Base-by-base conservation (phyloP, 2,113 vertebrate species). In the Protomyctophum bolini region DNA sequence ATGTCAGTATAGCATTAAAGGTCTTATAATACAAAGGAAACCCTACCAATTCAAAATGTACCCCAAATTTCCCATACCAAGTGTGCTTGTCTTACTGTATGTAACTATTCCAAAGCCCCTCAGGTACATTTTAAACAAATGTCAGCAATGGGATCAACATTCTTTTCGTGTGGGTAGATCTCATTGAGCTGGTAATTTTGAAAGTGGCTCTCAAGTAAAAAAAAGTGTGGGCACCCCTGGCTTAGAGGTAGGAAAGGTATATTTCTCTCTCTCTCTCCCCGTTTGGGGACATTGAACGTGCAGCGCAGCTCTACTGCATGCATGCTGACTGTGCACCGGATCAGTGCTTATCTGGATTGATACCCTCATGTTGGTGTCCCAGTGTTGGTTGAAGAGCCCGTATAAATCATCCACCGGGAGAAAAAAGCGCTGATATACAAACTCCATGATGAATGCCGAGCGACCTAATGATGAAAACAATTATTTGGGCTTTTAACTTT, bases 401-500 rank as follows among this genome's bases (percentile, higher is more conserved):
- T 79, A 92, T 94, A 91, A 93, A 93, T 92, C 90, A 91, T 89
- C 80, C 80, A 48, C 63, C 83, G 65, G 45, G 56, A 15, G 45
- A 12, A 4, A 29, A 29, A 14, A 21, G 29, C 41, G 59, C 81
- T 89, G 87, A 91, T 89, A 85, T 86, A 86, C 89, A 88, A 91
- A 88, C 70, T 80, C 59, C 80, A 81, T 87, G 82, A 91, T 89
- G 70, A 88, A 91, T 87, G 87, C 70, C 74, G 61, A 68, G 78
- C 61, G 68, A 80, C 63, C 80, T 87, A 89, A 87, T 87, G 81
- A 89, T 89, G 82, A 91, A 90, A 91, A 92, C 89, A 91, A 92
- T 93, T 89, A 92, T 91, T 91, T 91, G 90, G 84, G 80, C 84
- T 84, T 92, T 92, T 92, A 92, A 86, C 89, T 86, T 77, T 75